Evolutionary conservation across 1,140 invertebrate species (phyloP).

Genomic region (Drosophila guanche): DNA sequence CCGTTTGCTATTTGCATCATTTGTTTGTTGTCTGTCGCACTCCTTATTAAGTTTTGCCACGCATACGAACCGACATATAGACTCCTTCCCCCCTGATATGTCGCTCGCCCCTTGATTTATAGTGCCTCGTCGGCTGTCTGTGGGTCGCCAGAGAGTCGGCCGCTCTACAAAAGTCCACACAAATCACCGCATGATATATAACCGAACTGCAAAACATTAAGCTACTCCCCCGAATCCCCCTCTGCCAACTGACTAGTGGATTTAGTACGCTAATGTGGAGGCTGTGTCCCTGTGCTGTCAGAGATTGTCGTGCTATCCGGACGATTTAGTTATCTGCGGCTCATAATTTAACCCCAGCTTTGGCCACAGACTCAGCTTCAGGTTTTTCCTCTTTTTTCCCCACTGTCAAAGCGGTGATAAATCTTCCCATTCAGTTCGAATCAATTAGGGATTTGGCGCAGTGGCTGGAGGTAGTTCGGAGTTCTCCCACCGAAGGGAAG

Average conservation of each 20-base stretch:
- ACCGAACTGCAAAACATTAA: constrained; percentile 54
- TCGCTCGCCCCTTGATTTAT: constrained; percentile 59
- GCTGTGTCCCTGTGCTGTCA: neutral
- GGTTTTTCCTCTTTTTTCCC: constrained; percentile 17
- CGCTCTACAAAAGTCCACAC: constrained; percentile 61
- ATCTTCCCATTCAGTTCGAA: constrained; percentile 31
- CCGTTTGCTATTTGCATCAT: constrained; percentile 36
- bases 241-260: constrained; percentile 20
- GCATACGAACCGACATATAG: constrained; percentile 16
- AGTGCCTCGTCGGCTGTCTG: constrained; percentile 28
- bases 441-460: constrained; percentile 38
- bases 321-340: neutral
- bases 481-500: neutral
- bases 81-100: constrained; percentile 20
- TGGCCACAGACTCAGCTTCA: neutral
- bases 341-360: neutral
- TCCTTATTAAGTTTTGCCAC: constrained; percentile 67
- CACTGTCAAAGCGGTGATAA: constrained; percentile 42
- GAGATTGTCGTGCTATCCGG: too few relatives aligned
- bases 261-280: constrained; percentile 42
- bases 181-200: constrained; percentile 74
- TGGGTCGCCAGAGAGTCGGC: constrained; percentile 54
- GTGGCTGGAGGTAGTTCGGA: constrained; percentile 1
- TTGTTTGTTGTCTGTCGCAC: constrained; percentile 56
- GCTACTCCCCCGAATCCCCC: constrained; percentile 21